Base-by-base conservation (phyloP, 2,888 invertebrate species). In the Ennomos fuscantarius region DNA sequence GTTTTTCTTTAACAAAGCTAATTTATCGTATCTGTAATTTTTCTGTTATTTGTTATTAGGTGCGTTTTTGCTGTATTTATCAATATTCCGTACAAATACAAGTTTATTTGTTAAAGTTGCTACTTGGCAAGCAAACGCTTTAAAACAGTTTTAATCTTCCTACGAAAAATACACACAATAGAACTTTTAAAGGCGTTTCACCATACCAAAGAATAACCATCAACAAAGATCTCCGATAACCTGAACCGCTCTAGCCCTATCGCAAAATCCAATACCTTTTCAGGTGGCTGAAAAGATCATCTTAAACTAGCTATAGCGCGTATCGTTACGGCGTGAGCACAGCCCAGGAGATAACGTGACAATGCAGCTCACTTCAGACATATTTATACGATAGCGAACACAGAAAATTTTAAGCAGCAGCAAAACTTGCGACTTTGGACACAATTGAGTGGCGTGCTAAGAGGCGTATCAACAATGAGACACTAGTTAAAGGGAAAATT, bases 361-460 rank as follows among this genome's bases (percentile, higher is more conserved):
- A 84, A 88, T 85, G 84, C 81, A 79, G 70, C 78, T 79, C 78
- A 76, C 80, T 83, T 81, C 75, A 76, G 73, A 78, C 80, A 79
- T 81, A 81, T 87, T 86, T 84, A 83, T 82, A 81, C 80, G 79
- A 83, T 82, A 84, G 36, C 13, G 45, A 54, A 24, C 55, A 62
- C 50, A 54, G 58, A 11, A 24, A 33, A 46, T 1, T 33, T 1
- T 12, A 9, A 9, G 9, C 31, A 35, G 46, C 32, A 46, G 45
- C 10, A n/a, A 8, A n/a, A 13, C 37, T 31, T 37, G 5, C 44
- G 12, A 11, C 1, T 9, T 8, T 15, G n/a, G n/a, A n/a, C n/a
- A n/a, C n/a, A n/a, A n/a, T n/a, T n/a, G n/a, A n/a, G n/a, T n/a
- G n/a, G n/a, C n/a, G n/a, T n/a, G n/a, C n/a, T n/a, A n/a, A n/a